Base-by-base conservation (phyloP, 2,888 invertebrate species). In the Apoda limacodes region DNA sequence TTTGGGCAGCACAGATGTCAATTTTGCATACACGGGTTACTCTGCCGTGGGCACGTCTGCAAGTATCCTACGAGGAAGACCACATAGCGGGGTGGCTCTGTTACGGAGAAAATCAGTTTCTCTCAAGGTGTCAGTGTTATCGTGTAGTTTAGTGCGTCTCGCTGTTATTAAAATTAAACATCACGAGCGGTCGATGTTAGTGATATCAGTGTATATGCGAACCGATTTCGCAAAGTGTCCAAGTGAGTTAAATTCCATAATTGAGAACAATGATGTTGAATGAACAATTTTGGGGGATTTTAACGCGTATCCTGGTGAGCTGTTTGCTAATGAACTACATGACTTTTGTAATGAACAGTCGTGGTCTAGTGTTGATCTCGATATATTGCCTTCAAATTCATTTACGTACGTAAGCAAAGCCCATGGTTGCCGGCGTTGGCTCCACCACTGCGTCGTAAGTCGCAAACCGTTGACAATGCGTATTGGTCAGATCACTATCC, bases 401-500 rank as follows among this genome's bases (percentile, higher is more conserved):
- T 25, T 30, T 32, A 41, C 39, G 9, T 39, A 22, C 28, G 25
- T 14, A 6, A 35, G 39, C 26, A 35, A 35, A 5, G 27, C 27
- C 4, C 20, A 37, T 26, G 30, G 32, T 15, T 28, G 40, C 22
- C 34, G 24, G 32, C 20, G 40, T 12, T 37, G 40, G 40, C 25
- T n/a, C 3, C 37, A 40, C 17, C 37, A 26, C 40, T 7, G 32
- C 30, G 5, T 31, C 31, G 30, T 21, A 31, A 9, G 30, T 36
- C 29, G 17, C 34, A n/a, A n/a, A n/a, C n/a, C n/a, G n/a, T n/a
- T n/a, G n/a, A n/a, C n/a, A n/a, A n/a, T n/a, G n/a, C n/a, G n/a
- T 21, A 9, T 24, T 28, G 37, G 25, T 37, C 40, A 7, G 40
- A 40, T 30, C 43, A 40, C 30, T 25, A 37, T 7, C 43, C 43